Base-by-base conservation (phyloP, 2,113 vertebrate genomes). In the Ploceus nigricollis region DNA sequence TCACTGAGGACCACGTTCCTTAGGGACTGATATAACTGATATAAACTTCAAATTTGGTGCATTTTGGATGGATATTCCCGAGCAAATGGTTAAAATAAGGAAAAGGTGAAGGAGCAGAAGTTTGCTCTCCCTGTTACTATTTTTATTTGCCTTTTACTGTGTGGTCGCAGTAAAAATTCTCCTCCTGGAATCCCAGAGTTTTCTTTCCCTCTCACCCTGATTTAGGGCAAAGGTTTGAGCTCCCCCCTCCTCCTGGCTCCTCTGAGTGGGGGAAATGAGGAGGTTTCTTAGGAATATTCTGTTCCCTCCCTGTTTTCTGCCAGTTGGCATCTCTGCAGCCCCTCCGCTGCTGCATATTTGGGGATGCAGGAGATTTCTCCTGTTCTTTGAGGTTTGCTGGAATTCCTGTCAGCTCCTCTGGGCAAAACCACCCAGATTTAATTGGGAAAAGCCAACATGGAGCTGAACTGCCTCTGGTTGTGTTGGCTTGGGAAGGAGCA, bases 311-410 rank as follows among this genome's bases (percentile, higher is more conserved):
- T 6, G 1, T 47, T 51, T 48, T 4, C 69, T 96, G 95, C 96
- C 90, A 87, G 37, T 56, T 97, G 97, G 96, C 82, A 78, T 28
- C 90, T 61, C 20, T 17, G 37, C 51, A 33, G 33, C 77, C 61
- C 40, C 61, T 54, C 28, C n/a, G 2, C 51, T 58, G 73, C 72
- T 50, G 88, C 83, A 45, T 80, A 25, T 73, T 63, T 92, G 53
- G 92, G 87, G 93, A 45, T 76, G 91, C 89, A 69, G 71, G 89
- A 80, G 91, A 48, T 84, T 78, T 40, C 96, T 96, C 53, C 87
- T 56, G 37, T 5, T 94, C 89, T 71, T 58, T 81, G 95, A 93
- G 88, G 71, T 94, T 93, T 93, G 89, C 89, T 90, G 86, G 3
- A 17, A 40, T 93, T 94, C 71, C 87, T 58, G 31, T 1, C 18